phyloP scores from a whole-genome alignment of 92 coral and sea anemone species.

The Phenganax subtilis region DNA sequence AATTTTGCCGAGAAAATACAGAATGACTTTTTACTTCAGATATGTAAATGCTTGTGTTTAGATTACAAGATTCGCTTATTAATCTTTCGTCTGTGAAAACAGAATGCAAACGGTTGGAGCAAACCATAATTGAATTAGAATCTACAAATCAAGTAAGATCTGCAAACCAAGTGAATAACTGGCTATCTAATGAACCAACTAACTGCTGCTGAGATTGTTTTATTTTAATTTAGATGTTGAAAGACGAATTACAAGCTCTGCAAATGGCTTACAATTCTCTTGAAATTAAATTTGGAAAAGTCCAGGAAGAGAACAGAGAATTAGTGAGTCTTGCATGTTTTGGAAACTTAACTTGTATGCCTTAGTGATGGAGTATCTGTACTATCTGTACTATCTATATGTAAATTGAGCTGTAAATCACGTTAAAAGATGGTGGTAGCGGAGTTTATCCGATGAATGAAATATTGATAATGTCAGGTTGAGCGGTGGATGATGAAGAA shows the following conservation, averaged over 20 bases:
- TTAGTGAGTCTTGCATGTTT: conserved; percentile 49
- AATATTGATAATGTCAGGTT: conserved; percentile 47
- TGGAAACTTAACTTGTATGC: too few relatives aligned
- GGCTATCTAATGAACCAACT: not conserved
- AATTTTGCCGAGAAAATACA: not conserved
- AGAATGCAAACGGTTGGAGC: conserved; percentile 67
- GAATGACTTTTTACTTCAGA: not conserved
- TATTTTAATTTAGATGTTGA: conserved; percentile 56
- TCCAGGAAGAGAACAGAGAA: conserved; percentile 79
- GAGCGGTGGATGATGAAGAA: conserved; percentile 94
- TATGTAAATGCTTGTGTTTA: conserved; percentile 1
- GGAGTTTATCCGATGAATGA: not conserved
- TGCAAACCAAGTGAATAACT: not conserved
- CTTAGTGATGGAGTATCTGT: too few relatives aligned
- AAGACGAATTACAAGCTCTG: conserved; percentile 87
- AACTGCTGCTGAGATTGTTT: not conserved
- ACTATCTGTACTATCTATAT: too few relatives aligned
- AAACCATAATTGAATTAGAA: conserved; percentile 71
- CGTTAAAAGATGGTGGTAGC: too few relatives aligned
- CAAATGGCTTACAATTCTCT: conserved; percentile 72
- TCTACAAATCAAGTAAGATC: conserved; percentile 68
- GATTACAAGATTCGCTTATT: conserved; percentile 68
- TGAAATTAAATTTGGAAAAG: conserved; percentile 68
- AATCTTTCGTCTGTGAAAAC: conserved; percentile 66
- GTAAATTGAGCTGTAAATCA: too few relatives aligned